Evolutionary conservation across 2,113 vertebrate genomes (phyloP), one percentile per base, ranked within the genome.

Genomic region (Paramisgurnus dabryanus): DNA sequence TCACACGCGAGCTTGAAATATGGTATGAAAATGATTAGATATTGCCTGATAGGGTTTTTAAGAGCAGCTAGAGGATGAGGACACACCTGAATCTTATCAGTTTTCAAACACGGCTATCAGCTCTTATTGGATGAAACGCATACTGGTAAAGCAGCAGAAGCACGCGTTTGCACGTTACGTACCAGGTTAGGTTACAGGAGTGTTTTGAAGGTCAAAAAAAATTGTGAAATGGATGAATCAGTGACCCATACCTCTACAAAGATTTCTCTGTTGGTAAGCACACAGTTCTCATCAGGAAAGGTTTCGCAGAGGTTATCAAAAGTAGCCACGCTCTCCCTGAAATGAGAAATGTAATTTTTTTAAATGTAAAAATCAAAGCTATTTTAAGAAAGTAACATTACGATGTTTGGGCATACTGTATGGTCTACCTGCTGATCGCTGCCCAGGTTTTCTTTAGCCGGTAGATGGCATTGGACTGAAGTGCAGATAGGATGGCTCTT

Each of bases 381-480:
- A 47, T 47, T 47, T 4, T 47, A 34, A 34, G 3, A 34, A 34
- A 34, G 27, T 34, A 34, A 34, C 27, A 34, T 34, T 2, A 34
- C 27, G 0, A 34, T 34, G 27, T 34, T 34, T 34, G 27, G 1
- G 27, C 27, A 34, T 34, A 34, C 1, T 34, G 27, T 34, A 34
- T 4, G 69, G 13, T 11, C 22, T 70, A 96, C 95, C 93, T 93
- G 92, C 90, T 92, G 78, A 96, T 94, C 0, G 92, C 87, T 0
- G 91, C 89, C 95, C 95, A 96, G 57, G 95, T 95, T 81, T 91
- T 94, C 85, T 96, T 96, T 13, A 97, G 93, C 60, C 96, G 88
- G 83, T 96, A 95, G 76, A 96, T 90, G 7, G 96, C 91, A 40
- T 95, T 96, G 55, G 95, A 96, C 86, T 96, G 95, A 68, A 97